Percentiles rank a stretch among this genome's conserved stretches.
Evolutionary conservation across 2,113 vertebrate genomes (phyloP).

Genomic region (Steatornis caripensis): DNA sequence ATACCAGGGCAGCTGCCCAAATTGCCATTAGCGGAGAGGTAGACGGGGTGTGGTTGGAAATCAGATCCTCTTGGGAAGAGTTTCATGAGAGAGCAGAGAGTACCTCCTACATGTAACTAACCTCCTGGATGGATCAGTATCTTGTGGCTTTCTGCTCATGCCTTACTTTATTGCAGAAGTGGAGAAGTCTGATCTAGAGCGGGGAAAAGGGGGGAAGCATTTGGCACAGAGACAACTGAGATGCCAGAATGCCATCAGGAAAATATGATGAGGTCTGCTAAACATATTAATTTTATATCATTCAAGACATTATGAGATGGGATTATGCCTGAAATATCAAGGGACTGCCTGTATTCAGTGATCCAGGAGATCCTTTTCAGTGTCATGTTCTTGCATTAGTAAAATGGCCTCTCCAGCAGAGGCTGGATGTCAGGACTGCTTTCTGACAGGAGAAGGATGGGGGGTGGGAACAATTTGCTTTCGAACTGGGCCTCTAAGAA

Average conservation of each 20-base stretch:
- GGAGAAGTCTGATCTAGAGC: conserved; percentile 17
- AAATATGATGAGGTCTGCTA: conserved; percentile 1
- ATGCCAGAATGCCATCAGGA: conserved; percentile 23
- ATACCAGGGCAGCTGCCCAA: conserved; percentile 66
- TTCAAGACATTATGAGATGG: background rate
- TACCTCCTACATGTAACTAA: conserved; percentile 63
- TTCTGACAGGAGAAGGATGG: background rate
- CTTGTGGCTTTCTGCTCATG: conserved; percentile 68
- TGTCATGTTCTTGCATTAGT: background rate
- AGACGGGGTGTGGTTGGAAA: conserved; percentile 66
- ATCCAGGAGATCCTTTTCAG: background rate
- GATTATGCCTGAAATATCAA: background rate
- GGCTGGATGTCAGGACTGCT: background rate
- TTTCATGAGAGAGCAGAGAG: conserved; percentile 63
- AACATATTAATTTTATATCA: background rate
- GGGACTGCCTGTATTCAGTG: background rate
- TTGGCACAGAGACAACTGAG: background rate
- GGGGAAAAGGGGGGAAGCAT: background rate
- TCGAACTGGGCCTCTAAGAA: background rate
- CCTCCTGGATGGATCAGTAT: conserved; percentile 61
- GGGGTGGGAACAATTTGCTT: background rate
- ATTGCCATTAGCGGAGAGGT: conserved; percentile 62
- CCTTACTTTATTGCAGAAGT: conserved; percentile 55
- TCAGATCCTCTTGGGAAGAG: conserved; percentile 69
- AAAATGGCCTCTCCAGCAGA: background rate